These are phyloP conservation scores for Anolis sagrei DNA, from an alignment of 2,113 vertebrate genomes.

Conservation along the genomic window DNA sequence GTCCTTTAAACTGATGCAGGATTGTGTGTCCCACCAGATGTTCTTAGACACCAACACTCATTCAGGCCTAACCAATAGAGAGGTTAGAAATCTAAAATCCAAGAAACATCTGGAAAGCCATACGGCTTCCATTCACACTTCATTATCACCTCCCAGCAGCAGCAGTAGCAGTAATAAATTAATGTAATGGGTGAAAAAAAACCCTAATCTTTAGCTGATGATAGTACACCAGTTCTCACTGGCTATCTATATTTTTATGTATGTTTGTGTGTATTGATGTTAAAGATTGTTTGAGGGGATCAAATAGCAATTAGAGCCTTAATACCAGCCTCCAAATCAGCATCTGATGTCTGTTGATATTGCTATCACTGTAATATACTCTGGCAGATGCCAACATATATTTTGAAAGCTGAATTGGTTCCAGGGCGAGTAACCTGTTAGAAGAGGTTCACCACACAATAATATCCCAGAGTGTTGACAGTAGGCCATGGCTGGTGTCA, in stretches of 20 bases:
- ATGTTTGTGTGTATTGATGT: not conserved
- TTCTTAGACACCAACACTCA: too few relatives aligned
- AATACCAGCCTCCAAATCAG: not conserved
- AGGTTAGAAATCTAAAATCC: too few relatives aligned
- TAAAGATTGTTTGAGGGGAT: not conserved
- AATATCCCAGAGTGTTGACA: conserved; percentile 9
- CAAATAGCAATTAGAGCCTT: not conserved
- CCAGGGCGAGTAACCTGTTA: conserved; percentile 2
- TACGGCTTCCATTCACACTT: too few relatives aligned
- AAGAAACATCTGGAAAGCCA: too few relatives aligned
- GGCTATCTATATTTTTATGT: not conserved
- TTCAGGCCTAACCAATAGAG: too few relatives aligned
- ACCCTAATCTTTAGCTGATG: not conserved
- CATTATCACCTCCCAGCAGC: too few relatives aligned
- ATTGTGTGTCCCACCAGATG: too few relatives aligned
- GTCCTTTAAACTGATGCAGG: too few relatives aligned
- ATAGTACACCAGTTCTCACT: not conserved
- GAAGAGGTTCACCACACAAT: conserved; percentile 7
- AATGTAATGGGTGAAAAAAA: not conserved
- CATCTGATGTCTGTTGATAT: not conserved
- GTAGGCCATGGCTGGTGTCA: conserved; percentile 1
- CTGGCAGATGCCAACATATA: conserved; percentile 15
- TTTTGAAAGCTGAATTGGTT: conserved; percentile 8
- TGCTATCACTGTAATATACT: not conserved
- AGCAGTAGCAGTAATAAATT: not conserved